Conservation (phyloP, 2,888 invertebrate genomes). For the Heteropelma amictum region DNA sequence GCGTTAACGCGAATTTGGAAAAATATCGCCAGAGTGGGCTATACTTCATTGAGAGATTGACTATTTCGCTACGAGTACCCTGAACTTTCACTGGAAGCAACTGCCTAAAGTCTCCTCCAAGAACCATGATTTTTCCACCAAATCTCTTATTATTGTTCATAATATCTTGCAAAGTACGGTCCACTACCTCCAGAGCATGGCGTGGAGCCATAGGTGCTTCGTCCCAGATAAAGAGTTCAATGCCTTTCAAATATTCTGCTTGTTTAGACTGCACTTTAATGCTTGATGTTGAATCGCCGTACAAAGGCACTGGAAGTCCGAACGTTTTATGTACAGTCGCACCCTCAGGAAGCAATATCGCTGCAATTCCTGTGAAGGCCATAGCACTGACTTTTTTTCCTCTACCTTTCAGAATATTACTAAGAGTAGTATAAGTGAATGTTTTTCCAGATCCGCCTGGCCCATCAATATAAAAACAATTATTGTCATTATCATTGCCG, state of each 20-base stretch:
- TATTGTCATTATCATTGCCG: neutral
- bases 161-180: slow-evolving; percentile 56
- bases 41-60: too few species aligned
- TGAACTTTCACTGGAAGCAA: slow-evolving; percentile 38
- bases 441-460: too few species aligned
- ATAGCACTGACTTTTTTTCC: slow-evolving; percentile 22
- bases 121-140: slow-evolving; percentile 59
- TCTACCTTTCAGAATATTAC: slow-evolving; percentile 25
- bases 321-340: slow-evolving; percentile 16
- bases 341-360: slow-evolving; percentile 22
- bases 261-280: slow-evolving; percentile 57
- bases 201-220: slow-evolving; percentile 60
- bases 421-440: slow-evolving; percentile 19
- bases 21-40: slow-evolving; percentile 28
- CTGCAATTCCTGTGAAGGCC: slow-evolving; percentile 26
- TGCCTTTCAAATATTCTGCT: slow-evolving; percentile 42
- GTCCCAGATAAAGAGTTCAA: slow-evolving; percentile 59
- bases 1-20: too few species aligned
- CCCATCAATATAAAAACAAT: slow-evolving; percentile 33
- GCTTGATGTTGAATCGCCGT: slow-evolving; percentile 50
- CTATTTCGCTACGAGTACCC: too few species aligned
- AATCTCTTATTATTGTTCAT: slow-evolving; percentile 58
- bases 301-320: slow-evolving; percentile 57
- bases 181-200: slow-evolving; percentile 57
- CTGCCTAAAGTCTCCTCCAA: slow-evolving; percentile 46